Evolutionary conservation across 2,888 invertebrate genomes (phyloP), one percentile per base, ranked within the genome.

Genomic region (Lepidocyrtinus sp.): DNA sequence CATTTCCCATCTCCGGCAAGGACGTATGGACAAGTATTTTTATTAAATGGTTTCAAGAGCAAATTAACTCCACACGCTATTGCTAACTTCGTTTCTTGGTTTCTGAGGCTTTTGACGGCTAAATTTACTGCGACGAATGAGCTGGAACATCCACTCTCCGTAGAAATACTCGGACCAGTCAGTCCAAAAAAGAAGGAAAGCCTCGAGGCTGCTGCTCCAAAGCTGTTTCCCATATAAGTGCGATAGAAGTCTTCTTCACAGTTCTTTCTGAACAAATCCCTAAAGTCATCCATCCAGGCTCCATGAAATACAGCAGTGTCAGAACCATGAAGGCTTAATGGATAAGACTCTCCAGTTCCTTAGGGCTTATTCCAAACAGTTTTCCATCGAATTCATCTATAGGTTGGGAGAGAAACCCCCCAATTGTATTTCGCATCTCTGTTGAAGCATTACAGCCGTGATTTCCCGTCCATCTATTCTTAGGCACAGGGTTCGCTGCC

Each of bases 1-100:
- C 81, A 81, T 2, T 72, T 62, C 3, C 83, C 83, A 46, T 83
- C 83, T 0, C 73, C 74, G 26, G 88, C 88, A 64, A 70, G 50
- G 24, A 77, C 67, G n/a, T n/a, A n/a, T n/a, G n/a, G n/a, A n/a
- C n/a, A n/a, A n/a, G n/a, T n/a, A n/a, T n/a, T n/a, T n/a, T n/a
- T n/a, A n/a, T n/a, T 63, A 24, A 82, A 82, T 0, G 82, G 82
- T 55, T 82, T 65, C 0, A 83, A 73, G 0, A 82, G 45, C 0
- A 83, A 45, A 26, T 83, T 82, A 12, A 83, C 83, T 1, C 83
- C 83, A 15, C 79, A 71, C 1, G 73, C 81, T 15, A 83, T 19
- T 1, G 76, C 78, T 3, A 83, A 19, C 17, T 46, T 26, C 3
- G 65, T 59, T 15, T 75, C 70, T 0, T 74, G 63, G 50, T 12